Conservation (phyloP, 2,797 vertebrate genomes). For the Rhinichthys osculus region DNA sequence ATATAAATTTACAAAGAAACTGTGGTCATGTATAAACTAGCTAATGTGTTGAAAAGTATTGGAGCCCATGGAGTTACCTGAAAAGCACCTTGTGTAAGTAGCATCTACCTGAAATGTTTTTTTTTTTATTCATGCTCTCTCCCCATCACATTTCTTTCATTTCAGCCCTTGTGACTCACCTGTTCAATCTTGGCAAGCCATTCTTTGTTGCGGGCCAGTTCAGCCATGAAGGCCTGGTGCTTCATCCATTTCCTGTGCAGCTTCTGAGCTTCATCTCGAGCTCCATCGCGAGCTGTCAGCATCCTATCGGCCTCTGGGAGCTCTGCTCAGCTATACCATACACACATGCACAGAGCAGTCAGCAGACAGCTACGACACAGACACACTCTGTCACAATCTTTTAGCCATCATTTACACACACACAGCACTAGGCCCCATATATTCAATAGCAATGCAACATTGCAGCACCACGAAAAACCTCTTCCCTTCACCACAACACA, state of each 20-base stretch:
- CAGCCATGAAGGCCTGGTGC: conserved; percentile 95
- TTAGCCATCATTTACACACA: conserved; percentile 29
- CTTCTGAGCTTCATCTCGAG: conserved; percentile 93
- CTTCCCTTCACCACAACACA: conserved; percentile 66
- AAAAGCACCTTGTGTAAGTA: neutral
- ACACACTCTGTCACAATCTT: conserved; percentile 35
- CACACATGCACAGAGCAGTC: conserved; percentile 73
- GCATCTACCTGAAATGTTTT: too few species aligned
- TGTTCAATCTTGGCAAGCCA: conserved; percentile 95
- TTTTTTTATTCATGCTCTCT: neutral
- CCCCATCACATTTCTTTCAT: neutral
- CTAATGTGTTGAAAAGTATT: neutral
- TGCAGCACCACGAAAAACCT: conserved; percentile 45
- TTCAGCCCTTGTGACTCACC: conserved; percentile 74
- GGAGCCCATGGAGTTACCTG: neutral
- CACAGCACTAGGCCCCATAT: conserved; percentile 39
- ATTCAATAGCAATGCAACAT: conserved; percentile 8
- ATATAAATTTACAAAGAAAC: neutral
- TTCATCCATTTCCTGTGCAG: conserved; percentile 98
- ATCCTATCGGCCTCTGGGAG: conserved; percentile 87
- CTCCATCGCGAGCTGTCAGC: conserved; percentile 93
- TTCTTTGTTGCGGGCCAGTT: conserved; percentile 93
- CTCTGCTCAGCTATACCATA: conserved; percentile 78
- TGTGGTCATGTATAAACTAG: neutral
- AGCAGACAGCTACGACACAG: conserved; percentile 62